A percentile compares a stretch with the other conserved stretches of the same genome.
Conservation (phyloP, 2,888 invertebrate genomes). For the Encarsia formosa region DNA sequence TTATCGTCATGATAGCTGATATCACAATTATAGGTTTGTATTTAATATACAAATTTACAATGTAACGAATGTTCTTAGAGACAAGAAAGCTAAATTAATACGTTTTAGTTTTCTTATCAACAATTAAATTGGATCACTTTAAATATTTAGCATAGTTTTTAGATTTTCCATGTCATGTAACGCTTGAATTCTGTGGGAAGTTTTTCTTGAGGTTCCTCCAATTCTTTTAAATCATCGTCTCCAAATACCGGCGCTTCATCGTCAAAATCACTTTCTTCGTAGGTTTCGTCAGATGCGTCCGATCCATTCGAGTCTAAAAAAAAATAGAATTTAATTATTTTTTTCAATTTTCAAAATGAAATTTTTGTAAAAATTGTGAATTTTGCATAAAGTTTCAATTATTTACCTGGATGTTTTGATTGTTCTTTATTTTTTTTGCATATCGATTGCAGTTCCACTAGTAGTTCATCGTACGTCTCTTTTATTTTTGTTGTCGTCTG, state of each 20-base stretch:
- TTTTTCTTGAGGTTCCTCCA: slow-evolving; percentile 23
- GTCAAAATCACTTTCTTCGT: slow-evolving; percentile 11
- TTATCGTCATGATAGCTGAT: neutral
- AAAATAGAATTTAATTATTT: neutral
- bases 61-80: too few relatives aligned
- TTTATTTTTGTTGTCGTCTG: slow-evolving; percentile 14
- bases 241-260: slow-evolving; percentile 9
- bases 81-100: too few relatives aligned
- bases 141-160: too few relatives aligned
- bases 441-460: slow-evolving; percentile 13
- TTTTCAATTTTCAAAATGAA: neutral
- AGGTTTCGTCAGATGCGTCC: slow-evolving; percentile 1
- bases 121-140: too few relatives aligned
- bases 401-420: slow-evolving; percentile 8
- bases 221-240: slow-evolving; percentile 17
- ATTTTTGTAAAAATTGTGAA: neutral
- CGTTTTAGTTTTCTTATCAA: too few relatives aligned
- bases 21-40: slow-evolving; percentile 6
- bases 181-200: slow-evolving; percentile 26
- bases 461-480: slow-evolving; percentile 19
- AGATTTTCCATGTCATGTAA: slow-evolving; percentile 27
- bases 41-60: neutral
- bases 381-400: neutral
- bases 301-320: too few relatives aligned
- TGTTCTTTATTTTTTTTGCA: slow-evolving; percentile 21